These are phyloP conservation scores for Taxidea taxus DNA, from an alignment of 2,113 vertebrate genomes.

Conservation along the genomic window DNA sequence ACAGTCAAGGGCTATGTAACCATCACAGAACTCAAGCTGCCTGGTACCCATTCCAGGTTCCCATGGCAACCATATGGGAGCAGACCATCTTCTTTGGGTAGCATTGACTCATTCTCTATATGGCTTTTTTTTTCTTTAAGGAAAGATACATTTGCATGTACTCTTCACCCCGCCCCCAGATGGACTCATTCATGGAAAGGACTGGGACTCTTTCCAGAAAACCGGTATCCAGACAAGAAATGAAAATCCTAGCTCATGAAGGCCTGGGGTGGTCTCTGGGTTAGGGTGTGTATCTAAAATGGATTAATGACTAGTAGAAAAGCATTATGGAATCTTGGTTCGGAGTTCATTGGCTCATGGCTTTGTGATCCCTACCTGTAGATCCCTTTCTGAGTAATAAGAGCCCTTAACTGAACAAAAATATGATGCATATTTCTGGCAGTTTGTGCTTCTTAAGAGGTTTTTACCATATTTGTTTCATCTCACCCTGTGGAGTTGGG, in stretches of 20 bases:
- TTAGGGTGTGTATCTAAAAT: background rate
- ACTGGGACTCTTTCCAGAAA: background rate
- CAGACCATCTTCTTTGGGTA: constrained; percentile 27
- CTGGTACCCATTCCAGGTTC: constrained; percentile 19
- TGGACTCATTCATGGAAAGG: background rate
- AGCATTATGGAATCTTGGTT: background rate
- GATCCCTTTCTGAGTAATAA: background rate
- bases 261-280: background rate
- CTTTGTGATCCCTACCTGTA: background rate
- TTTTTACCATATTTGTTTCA: background rate
- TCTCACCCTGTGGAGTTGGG: background rate
- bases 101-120: background rate
- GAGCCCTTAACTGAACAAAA: background rate
- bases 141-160: background rate
- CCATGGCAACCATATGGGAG: constrained; percentile 52
- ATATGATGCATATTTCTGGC: background rate
- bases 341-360: background rate
- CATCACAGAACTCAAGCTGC: background rate
- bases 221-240: background rate
- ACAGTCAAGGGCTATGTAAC: background rate
- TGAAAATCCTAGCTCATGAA: background rate
- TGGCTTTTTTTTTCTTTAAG: background rate
- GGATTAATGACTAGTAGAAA: background rate
- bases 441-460: background rate
- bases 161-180: background rate